These are phyloP conservation scores for Proales similis DNA, from an alignment of 1,140 invertebrate species.

Conservation along the genomic window DNA sequence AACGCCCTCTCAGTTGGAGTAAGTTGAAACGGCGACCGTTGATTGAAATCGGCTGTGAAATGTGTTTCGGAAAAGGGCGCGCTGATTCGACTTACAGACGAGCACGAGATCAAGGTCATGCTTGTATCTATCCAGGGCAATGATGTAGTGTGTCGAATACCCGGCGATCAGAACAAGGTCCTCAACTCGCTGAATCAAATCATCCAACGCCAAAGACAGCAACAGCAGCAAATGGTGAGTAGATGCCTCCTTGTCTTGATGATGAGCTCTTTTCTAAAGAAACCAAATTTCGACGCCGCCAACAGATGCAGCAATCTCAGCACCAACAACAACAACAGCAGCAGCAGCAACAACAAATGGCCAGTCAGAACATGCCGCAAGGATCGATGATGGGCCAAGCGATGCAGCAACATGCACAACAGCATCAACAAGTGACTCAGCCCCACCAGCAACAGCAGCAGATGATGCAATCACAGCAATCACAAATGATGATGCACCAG, in stretches of 20 bases:
- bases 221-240: conserved; percentile 31
- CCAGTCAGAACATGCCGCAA: too few relatives aligned
- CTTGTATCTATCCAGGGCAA: conserved; percentile 6
- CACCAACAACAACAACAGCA: too few relatives aligned
- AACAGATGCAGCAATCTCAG: too few relatives aligned
- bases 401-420: neutral
- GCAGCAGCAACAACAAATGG: too few relatives aligned
- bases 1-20: conserved; percentile 5
- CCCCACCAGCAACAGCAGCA: conserved; percentile 1
- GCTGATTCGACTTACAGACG: conserved; percentile 3
- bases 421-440: neutral
- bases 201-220: conserved; percentile 20
- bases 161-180: conserved; percentile 15
- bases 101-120: conserved; percentile 23
- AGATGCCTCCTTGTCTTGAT: too few relatives aligned
- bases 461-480: neutral
- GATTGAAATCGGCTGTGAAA: neutral
- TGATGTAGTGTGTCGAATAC: conserved; percentile 26
- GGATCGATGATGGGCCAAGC: too few relatives aligned
- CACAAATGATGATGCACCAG: neutral
- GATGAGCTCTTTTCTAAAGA: too few relatives aligned
- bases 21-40: neutral
- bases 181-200: conserved; percentile 18
- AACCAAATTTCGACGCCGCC: too few relatives aligned
- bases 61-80: conserved; percentile 7